Base-by-base conservation (phyloP, 2,113 vertebrate species). In the Eidolon helvum region DNA sequence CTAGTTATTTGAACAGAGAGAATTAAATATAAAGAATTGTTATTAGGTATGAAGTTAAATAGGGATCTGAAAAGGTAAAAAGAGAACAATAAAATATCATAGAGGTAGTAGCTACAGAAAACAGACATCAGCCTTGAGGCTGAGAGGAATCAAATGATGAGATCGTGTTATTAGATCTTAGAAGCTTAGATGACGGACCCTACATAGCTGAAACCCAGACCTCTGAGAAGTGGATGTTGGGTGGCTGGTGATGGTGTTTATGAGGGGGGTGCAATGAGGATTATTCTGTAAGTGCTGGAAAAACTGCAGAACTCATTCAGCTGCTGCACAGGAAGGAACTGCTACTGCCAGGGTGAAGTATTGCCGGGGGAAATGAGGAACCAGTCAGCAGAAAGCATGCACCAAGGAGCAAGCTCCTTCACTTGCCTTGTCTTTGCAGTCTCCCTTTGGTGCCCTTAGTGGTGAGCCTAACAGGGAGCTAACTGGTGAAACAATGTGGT, bases 1-100 rank as follows among this genome's bases (percentile, higher is more conserved):
- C 19, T 63, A 78, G 6, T 96, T 93, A 65, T 90, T 92, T 95
- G 84, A 91, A 69, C 4, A 80, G 38, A 55, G 53, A 80, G 22
- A 83, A 33, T 78, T 69, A 87, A 74, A 74, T 79, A 35, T 78
- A 91, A 69, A 95, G 66, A 91, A 35, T 65, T 68, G 16, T 55
- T 87, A 33, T 38, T 69, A 69, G 43, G 0, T 38, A 14, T 53
- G 69, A 85, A 92, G 40, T 87, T 59, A 78, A 48, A 38, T 45
- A 68, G 40, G 53, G 24, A 87, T 89, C 40, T 50, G 78, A 48
- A 71, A 92, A 91, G 77, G 6, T 71, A 53, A 30, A 79, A 80
- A 86, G 38, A 53, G 50, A 30, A 57, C 40, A 22, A 35, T 75
- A 26, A 59, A 10, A 1, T 55, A 33, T 63, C 43, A 12, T 19